phyloP scores from a whole-genome alignment of 53 echinoderm and acorn worm species.

The Holothuria leucospilota region DNA sequence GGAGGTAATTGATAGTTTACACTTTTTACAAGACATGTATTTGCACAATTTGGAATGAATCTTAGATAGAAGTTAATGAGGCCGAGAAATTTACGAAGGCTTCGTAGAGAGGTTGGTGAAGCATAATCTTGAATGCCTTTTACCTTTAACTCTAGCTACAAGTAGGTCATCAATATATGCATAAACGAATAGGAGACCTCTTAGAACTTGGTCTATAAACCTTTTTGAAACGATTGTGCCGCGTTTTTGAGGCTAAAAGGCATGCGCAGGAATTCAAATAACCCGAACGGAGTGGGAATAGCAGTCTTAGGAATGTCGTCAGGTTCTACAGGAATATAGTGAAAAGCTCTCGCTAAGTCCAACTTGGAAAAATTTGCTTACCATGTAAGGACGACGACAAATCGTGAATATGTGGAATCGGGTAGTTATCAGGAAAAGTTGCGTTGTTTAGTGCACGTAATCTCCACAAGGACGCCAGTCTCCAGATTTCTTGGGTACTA shows the following conservation, averaged over 20 bases:
- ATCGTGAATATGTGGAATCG: constrained; percentile 65
- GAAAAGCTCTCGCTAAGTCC: constrained; percentile 62
- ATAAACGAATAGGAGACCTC: constrained; percentile 55
- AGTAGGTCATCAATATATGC: constrained; percentile 71
- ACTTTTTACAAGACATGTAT: too few relatives aligned
- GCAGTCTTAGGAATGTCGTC: constrained; percentile 52
- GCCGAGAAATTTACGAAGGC: constrained; percentile 52
- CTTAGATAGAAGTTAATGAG: constrained; percentile 60
- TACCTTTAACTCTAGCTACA: constrained; percentile 49
- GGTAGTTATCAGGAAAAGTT: constrained; percentile 59
- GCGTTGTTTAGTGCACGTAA: constrained; percentile 53
- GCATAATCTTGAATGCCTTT: constrained; percentile 25
- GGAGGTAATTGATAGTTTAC: too few relatives aligned
- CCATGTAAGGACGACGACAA: constrained; percentile 26
- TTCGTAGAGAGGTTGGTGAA: constrained; percentile 1
- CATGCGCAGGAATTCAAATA: constrained; percentile 68
- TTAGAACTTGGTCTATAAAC: constrained; percentile 65
- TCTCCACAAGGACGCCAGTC: constrained; percentile 68
- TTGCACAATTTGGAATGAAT: constrained; percentile 59
- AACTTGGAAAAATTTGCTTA: constrained; percentile 54
- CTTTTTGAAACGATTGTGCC: constrained; percentile 58
- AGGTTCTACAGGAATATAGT: constrained; percentile 65
- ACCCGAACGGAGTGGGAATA: too few relatives aligned
- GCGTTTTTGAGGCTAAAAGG: constrained; percentile 70
- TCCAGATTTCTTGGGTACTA: constrained; percentile 65